phyloP scores from a whole-genome alignment of 2,113 vertebrate species.

The Vombatus ursinus region DNA sequence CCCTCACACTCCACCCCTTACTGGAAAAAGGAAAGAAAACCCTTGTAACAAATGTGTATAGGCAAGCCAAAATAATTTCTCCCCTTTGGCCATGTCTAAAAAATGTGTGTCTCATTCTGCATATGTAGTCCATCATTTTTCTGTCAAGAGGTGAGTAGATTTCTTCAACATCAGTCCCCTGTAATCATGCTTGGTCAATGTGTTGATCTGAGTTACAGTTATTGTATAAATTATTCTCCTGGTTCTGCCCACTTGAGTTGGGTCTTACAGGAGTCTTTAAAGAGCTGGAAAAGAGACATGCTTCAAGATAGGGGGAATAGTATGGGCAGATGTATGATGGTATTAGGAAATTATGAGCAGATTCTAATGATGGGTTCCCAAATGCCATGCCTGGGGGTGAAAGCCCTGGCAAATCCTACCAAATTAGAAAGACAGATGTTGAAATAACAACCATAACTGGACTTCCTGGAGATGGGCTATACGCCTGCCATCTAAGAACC shows the following conservation, averaged over 20 bases:
- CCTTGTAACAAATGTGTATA: neutral
- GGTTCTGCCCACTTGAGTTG: neutral
- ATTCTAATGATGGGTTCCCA: neutral
- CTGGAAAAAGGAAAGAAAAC: neutral
- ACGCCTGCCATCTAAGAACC: too few relatives aligned
- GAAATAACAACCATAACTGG: neutral
- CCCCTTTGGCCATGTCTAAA: neutral
- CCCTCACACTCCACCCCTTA: neutral
- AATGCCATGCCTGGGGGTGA: neutral
- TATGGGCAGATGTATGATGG: neutral
- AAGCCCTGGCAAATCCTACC: neutral
- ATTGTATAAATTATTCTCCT: neutral
- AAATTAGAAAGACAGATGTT: neutral
- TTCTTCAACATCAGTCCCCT: neutral
- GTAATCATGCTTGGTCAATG: neutral
- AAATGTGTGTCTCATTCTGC: neutral
- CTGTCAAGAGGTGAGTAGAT: neutral
- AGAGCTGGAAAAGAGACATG: rapidly evolving
- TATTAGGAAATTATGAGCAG: neutral
- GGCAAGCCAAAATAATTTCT: neutral
- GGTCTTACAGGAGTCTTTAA: neutral
- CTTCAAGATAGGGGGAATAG: neutral
- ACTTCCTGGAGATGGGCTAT: neutral
- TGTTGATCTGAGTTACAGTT: neutral
- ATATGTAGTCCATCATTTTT: neutral